A percentile compares a stretch with the other conserved stretches of the same genome.
Evolutionary conservation across 1,140 invertebrate species (phyloP).

Genomic region (Rhagoletis zephyria): DNA sequence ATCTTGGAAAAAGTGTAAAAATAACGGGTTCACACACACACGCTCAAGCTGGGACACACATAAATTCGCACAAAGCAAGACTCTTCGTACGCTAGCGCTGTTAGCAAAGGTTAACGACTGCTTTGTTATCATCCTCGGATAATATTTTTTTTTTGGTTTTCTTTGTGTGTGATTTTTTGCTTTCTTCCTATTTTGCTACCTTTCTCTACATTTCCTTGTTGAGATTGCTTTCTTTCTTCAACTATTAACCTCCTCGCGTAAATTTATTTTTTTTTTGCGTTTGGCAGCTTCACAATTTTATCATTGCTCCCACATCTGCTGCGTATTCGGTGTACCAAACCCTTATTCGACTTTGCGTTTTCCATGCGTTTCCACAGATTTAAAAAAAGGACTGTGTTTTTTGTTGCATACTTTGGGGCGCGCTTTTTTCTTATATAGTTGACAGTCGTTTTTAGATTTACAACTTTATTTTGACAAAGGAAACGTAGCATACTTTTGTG

Average conservation of each 20-base stretch:
- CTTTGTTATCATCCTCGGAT: neutral
- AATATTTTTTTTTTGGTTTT: neutral
- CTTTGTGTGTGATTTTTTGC: neutral
- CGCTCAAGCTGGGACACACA: neutral
- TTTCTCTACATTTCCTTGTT: neutral
- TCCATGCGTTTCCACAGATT: no score
- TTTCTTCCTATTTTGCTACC: neutral
- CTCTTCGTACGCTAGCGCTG: neutral
- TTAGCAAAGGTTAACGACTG: slow-evolving; percentile 36
- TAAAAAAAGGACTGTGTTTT: neutral
- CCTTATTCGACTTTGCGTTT: no score
- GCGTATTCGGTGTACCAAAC: no score
- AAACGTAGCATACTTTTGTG: neutral
- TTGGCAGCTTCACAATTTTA: slow-evolving; percentile 15
- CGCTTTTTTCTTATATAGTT: neutral
- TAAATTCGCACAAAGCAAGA: neutral
- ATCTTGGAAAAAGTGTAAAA: no score
- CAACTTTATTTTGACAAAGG: neutral
- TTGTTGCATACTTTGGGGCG: slow-evolving; percentile 17
- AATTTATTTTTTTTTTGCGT: neutral
- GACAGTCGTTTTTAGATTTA: neutral
- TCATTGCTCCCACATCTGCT: neutral
- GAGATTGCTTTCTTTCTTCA: neutral
- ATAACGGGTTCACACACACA: neutral
- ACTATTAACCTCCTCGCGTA: neutral